Evolutionary conservation across 2,888 invertebrate species (phyloP).

Genomic region (Dermolepida albohirtum): DNA sequence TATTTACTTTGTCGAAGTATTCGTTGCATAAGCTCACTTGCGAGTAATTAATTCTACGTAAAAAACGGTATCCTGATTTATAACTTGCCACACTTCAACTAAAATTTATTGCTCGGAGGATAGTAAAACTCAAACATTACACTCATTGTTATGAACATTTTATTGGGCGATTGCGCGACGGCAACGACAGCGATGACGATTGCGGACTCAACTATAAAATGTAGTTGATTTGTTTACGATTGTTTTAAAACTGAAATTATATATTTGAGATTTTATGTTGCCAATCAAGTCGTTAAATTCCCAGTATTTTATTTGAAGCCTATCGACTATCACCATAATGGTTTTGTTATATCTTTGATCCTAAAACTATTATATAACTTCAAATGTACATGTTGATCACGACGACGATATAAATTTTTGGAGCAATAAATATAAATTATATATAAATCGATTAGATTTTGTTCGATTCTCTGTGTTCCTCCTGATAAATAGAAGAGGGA

Average conservation of each 20-base stretch:
- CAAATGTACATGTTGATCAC: no score
- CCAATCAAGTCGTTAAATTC: slow-evolving; percentile 32
- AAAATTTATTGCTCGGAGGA: slow-evolving; percentile 26
- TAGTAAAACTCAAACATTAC: slow-evolving; percentile 30
- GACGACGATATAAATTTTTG: no score
- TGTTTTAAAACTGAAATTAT: slow-evolving; percentile 19
- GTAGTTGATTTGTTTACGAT: slow-evolving; percentile 34
- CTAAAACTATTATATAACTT: no score
- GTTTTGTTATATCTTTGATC: slow-evolving; percentile 18
- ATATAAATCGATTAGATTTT: no score
- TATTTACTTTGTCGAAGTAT: slow-evolving; percentile 30
- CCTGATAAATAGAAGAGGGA: no score
- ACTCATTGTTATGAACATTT: slow-evolving; percentile 28
- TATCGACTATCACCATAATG: slow-evolving; percentile 15
- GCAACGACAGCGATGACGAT: slow-evolving; percentile 1
- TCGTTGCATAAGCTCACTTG: slow-evolving; percentile 20
- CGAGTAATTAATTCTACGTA: slow-evolving; percentile 33
- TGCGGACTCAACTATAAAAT: slow-evolving; percentile 26
- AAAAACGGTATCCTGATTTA: slow-evolving; percentile 35
- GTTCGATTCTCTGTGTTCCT: no score
- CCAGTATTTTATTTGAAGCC: slow-evolving; percentile 3
- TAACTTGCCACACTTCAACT: slow-evolving; percentile 27
- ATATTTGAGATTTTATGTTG: slow-evolving; percentile 15
- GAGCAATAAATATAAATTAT: no score
- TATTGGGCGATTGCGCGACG: slow-evolving; percentile 30